Conservation (phyloP, 2,888 invertebrate species). For the Kuschelorhynchus macadamiae region DNA sequence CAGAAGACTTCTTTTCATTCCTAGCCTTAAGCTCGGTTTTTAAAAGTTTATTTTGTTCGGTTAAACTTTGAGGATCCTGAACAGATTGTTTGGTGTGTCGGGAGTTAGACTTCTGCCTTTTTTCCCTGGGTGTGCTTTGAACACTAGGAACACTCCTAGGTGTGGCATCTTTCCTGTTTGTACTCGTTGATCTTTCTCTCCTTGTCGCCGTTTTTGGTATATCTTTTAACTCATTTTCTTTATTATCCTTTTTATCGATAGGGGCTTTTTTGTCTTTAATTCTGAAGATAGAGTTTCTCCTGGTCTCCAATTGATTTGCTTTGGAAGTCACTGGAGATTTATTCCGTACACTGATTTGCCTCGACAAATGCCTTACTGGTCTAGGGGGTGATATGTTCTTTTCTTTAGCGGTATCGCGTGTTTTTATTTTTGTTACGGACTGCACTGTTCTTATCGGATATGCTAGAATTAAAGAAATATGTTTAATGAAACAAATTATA, state of each 20-base stretch:
- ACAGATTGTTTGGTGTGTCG: conserved; percentile 12
- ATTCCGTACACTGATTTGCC: conserved; percentile 52
- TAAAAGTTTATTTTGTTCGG: neutral
- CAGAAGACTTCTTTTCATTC: neutral
- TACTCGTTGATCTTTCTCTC: conserved; percentile 8
- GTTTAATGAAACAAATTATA: no score
- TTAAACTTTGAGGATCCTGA: neutral
- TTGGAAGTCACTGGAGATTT: conserved; percentile 37
- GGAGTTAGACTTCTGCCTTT: conserved; percentile 12
- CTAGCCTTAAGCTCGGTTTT: neutral
- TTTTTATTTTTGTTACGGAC: conserved; percentile 53
- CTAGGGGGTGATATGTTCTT: conserved; percentile 41
- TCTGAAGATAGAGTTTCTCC: neutral
- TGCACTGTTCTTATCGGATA: conserved; percentile 54
- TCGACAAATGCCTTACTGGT: conserved; percentile 50
- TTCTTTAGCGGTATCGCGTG: conserved; percentile 18
- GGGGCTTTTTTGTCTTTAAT: conserved; percentile 11
- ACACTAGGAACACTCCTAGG: conserved; percentile 27
- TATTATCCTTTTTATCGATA: conserved; percentile 18
- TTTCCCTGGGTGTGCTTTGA: conserved; percentile 38
- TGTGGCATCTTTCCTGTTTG: conserved; percentile 13
- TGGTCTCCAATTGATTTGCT: conserved; percentile 27
- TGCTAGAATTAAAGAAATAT: conserved; percentile 39
- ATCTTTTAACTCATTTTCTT: conserved; percentile 4
- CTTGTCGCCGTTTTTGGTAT: neutral